phyloP scores from a whole-genome alignment of 2,797 vertebrate genomes.

The Xenopus petersii region DNA sequence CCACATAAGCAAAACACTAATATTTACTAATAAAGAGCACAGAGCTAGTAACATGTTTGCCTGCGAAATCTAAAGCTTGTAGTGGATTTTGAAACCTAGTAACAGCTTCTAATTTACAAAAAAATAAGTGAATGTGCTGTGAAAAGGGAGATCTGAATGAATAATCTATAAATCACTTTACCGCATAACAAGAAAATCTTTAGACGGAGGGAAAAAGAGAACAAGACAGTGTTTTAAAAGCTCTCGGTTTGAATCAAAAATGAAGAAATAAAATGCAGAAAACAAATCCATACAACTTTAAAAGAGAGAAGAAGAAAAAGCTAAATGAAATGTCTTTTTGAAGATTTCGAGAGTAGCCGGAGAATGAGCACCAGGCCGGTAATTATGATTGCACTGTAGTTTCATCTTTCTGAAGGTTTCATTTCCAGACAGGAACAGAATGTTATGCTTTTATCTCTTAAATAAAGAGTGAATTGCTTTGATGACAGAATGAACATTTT shows the following conservation, averaged over 20 bases:
- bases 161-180: constrained; percentile 40
- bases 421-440: constrained; percentile 45
- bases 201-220: constrained; percentile 20
- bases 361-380: constrained; percentile 40
- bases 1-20: too few species aligned
- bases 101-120: constrained; percentile 23
- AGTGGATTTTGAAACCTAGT: neutral
- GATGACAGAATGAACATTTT: constrained; percentile 43
- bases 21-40: neutral
- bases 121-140: constrained; percentile 27
- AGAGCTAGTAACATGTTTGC: neutral
- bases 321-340: constrained; percentile 47
- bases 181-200: constrained; percentile 43
- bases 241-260: constrained; percentile 28
- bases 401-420: constrained; percentile 44
- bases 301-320: constrained; percentile 32
- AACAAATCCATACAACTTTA: constrained; percentile 48
- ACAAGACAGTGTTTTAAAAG: constrained; percentile 20
- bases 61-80: constrained; percentile 1
- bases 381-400: constrained; percentile 45
- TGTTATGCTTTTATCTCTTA: constrained; percentile 47
- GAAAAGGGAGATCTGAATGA: constrained; percentile 19
- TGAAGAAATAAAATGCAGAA: constrained; percentile 22
- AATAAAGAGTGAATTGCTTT: constrained; percentile 44
- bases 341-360: constrained; percentile 31